Evolutionary conservation across 2,888 invertebrate genomes (phyloP).

Genomic region (Timema podura): DNA sequence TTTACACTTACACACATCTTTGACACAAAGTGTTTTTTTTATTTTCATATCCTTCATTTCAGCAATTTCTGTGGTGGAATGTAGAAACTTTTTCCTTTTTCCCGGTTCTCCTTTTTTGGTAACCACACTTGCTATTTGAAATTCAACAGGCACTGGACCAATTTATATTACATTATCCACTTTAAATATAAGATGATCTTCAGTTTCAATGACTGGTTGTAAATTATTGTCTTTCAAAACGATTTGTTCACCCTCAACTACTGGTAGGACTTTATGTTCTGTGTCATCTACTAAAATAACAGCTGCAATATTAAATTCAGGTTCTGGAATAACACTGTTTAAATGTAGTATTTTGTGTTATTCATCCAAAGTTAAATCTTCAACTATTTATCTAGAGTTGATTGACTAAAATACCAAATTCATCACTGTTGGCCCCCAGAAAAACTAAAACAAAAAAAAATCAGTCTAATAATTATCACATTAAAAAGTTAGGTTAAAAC

Average conservation of each 20-base stretch:
- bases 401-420: no score
- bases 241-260: conserved; percentile 6
- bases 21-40: neutral
- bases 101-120: neutral
- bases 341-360: no score
- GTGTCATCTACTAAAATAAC: neutral
- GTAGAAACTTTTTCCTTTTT: neutral
- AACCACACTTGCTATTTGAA: neutral
- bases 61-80: neutral
- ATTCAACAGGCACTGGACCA: neutral
- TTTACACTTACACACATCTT: conserved; percentile 9
- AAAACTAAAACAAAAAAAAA: no score
- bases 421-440: no score
- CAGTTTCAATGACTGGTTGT: neutral
- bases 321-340: no score
- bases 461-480: no score
- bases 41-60: neutral
- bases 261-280: neutral
- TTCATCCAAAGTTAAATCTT: no score
- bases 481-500: no score
- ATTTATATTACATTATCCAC: neutral
- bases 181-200: neutral
- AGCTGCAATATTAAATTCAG: neutral
- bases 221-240: neutral
- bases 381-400: no score